These are phyloP conservation scores for Hedya salicella DNA, from an alignment of 2,888 invertebrate species.

Conservation along the genomic window DNA sequence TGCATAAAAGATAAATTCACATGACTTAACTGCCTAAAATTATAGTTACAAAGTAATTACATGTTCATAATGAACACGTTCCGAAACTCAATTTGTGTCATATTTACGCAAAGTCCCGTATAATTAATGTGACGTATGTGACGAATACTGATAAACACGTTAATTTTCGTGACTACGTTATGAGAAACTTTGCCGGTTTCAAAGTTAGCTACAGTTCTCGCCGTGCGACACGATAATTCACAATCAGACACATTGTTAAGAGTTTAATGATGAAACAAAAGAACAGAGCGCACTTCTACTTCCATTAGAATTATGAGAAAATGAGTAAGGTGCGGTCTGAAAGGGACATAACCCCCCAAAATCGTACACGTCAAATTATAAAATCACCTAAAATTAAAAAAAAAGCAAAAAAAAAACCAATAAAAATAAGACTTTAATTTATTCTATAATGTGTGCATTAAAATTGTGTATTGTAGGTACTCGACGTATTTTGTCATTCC, in stretches of 20 bases:
- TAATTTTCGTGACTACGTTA: constrained; percentile 23
- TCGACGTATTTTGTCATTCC: too few relatives aligned
- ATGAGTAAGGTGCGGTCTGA: too few relatives aligned
- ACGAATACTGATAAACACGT: constrained; percentile 23
- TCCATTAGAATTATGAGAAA: neutral
- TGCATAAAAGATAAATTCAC: too few relatives aligned
- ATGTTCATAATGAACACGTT: constrained; percentile 9
- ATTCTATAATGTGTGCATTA: too few relatives aligned
- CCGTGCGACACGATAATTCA: neutral
- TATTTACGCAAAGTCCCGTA: constrained; percentile 7
- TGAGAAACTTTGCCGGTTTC: neutral
- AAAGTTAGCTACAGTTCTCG: neutral
- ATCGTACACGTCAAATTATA: too few relatives aligned
- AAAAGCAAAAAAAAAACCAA: too few relatives aligned
- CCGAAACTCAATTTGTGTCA: constrained; percentile 29
- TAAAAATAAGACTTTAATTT: too few relatives aligned
- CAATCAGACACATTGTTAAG: neutral
- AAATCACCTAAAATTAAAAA: too few relatives aligned
- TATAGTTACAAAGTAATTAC: neutral
- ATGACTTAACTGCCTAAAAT: neutral
- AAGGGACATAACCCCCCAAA: too few relatives aligned
- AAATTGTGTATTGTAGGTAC: too few relatives aligned
- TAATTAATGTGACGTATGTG: constrained; percentile 20
- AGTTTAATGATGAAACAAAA: neutral
- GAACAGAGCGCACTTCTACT: neutral